Conservation (phyloP, 2,888 invertebrate genomes). For the Mimas tiliae region DNA sequence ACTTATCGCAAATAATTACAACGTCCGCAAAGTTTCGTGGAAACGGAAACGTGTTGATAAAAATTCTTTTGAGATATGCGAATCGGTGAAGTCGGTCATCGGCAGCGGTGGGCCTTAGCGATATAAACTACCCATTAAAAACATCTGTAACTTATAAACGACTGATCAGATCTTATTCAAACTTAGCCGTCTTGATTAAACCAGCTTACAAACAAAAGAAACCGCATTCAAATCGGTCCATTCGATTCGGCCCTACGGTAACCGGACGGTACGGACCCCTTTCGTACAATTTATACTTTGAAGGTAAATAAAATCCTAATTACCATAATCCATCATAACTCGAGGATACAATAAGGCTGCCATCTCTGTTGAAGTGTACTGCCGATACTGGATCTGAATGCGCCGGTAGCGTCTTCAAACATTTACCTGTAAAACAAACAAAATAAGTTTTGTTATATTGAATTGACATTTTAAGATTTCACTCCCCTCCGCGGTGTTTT, state of each 20-base stretch:
- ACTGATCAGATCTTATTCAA: too few species aligned
- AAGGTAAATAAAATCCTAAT: constrained; percentile 41
- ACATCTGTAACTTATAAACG: too few species aligned
- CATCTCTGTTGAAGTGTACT: constrained; percentile 99
- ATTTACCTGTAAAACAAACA: constrained; percentile 87
- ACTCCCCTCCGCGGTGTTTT: too few species aligned
- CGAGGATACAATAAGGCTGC: constrained; percentile 98
- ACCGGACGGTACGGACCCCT: too few species aligned
- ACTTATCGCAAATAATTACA: background rate
- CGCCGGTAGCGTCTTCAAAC: constrained; percentile 98
- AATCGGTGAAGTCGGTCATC: too few species aligned
- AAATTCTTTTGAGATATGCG: background rate
- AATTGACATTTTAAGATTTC: too few species aligned
- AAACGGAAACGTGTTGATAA: background rate
- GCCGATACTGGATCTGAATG: constrained; percentile 99
- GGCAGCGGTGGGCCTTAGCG: too few species aligned
- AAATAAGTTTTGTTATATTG: background rate
- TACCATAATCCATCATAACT: constrained; percentile 99
- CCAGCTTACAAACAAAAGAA: too few species aligned
- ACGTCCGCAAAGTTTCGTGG: constrained; percentile 4
- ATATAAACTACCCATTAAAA: too few species aligned
- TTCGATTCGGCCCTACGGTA: too few species aligned
- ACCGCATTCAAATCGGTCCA: too few species aligned
- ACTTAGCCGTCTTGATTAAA: too few species aligned
- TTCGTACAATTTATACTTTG: background rate